Conservation (phyloP, 2,113 vertebrate species). For the Chloebia gouldiae region DNA sequence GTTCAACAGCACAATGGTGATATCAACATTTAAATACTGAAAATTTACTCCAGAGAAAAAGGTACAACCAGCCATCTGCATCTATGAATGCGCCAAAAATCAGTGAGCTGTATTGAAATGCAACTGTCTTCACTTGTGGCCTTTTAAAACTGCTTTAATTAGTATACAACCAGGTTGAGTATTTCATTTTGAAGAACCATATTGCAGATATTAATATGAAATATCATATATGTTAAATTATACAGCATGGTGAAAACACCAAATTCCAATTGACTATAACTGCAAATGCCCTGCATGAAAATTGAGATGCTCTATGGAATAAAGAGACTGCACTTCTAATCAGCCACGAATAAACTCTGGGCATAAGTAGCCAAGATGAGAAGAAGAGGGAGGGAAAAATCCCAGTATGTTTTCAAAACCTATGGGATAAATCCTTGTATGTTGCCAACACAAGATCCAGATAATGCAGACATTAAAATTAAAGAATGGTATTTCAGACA, state of each 20-base stretch:
- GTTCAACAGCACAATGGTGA: background rate
- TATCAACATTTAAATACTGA: background rate
- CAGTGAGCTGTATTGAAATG: background rate
- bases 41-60: background rate
- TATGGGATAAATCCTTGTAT: background rate
- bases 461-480: background rate
- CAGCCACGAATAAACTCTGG: background rate
- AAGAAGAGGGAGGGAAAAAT: rapidly evolving
- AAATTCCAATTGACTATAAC: background rate
- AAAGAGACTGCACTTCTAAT: background rate
- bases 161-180: background rate
- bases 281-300: background rate
- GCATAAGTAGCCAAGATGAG: background rate
- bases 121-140: background rate
- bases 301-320: background rate
- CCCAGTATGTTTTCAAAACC: background rate
- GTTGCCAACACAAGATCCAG: background rate
- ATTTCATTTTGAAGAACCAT: background rate
- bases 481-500: background rate
- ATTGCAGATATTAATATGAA: background rate
- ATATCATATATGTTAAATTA: background rate
- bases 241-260: background rate
- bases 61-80: background rate
- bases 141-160: background rate
- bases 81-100: background rate